phyloP scores from a whole-genome alignment of 92 coral and sea anemone genomes.

The Plumapathes pennacea region DNA sequence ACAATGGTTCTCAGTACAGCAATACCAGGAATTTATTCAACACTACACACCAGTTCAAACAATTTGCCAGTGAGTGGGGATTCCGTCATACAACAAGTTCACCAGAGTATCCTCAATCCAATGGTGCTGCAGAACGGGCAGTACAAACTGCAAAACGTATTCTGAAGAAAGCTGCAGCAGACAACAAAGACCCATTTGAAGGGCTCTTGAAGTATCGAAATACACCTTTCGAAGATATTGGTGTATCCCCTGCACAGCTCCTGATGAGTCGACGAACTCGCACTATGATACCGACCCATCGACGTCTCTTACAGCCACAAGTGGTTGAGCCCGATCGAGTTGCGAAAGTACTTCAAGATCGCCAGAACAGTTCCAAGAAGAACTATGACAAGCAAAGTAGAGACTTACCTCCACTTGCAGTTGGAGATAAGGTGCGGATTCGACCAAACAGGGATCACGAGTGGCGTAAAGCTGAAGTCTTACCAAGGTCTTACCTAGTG shows the following conservation, averaged over 20 bases:
- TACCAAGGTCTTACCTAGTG: constrained; percentile 36
- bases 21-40: constrained; percentile 42
- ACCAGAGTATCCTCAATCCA: constrained; percentile 49
- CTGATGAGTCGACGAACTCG: constrained; percentile 30
- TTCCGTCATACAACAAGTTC: constrained; percentile 41
- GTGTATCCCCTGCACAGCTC: constrained; percentile 37
- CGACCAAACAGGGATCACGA: constrained; percentile 26
- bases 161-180: constrained; percentile 34
- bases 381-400: constrained; percentile 13
- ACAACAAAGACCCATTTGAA: constrained; percentile 39
- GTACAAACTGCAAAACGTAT: constrained; percentile 55
- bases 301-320: constrained; percentile 35
- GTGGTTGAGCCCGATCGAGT: constrained; percentile 22
- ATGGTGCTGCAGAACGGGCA: constrained; percentile 47
- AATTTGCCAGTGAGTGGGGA: constrained; percentile 43
- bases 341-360: constrained; percentile 16
- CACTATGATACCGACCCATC: constrained; percentile 46
- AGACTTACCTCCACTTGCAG: constrained; percentile 27
- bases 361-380: constrained; percentile 17
- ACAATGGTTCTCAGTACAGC: constrained; percentile 49
- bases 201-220: constrained; percentile 36
- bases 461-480: constrained; percentile 31
- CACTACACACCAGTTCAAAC: constrained; percentile 36
- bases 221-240: constrained; percentile 41
- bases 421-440: constrained; percentile 35